phyloP scores from a whole-genome alignment of 2,888 invertebrate genomes.

The Diabrotica balteata region DNA sequence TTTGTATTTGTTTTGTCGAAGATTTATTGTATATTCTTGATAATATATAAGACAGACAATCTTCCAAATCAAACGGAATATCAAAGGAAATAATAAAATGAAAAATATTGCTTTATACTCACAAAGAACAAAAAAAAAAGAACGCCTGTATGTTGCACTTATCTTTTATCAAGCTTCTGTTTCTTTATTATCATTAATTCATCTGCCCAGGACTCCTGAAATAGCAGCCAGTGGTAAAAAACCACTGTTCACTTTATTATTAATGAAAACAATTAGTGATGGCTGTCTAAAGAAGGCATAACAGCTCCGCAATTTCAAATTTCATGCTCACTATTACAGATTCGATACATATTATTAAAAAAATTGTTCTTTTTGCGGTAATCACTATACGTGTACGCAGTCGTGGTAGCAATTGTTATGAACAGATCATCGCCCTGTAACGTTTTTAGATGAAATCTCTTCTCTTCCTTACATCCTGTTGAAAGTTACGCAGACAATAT shows the following conservation, averaged over 20 bases:
- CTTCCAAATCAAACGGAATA: no score
- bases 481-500: slow-evolving; percentile 19
- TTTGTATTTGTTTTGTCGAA: no score
- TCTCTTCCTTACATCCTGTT: slow-evolving; percentile 18
- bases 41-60: no score
- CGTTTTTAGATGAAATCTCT: slow-evolving; percentile 21
- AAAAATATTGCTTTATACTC: slow-evolving; percentile 49
- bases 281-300: slow-evolving; percentile 44
- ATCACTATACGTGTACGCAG: slow-evolving; percentile 29
- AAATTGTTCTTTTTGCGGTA: slow-evolving; percentile 32
- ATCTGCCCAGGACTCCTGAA: slow-evolving; percentile 44
- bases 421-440: slow-evolving; percentile 28
- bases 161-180: slow-evolving; percentile 49
- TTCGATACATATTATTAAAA: slow-evolving; percentile 57
- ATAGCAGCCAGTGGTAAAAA: slow-evolving; percentile 32
- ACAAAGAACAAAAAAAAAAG: no score
- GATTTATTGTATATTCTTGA: no score
- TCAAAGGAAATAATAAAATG: slow-evolving; percentile 45
- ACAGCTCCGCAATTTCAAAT: slow-evolving; percentile 58
- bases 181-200: slow-evolving; percentile 53
- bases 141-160: no score
- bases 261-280: slow-evolving; percentile 50
- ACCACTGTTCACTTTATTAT: slow-evolving; percentile 41
- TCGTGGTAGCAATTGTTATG: slow-evolving; percentile 25
- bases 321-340: slow-evolving; percentile 60